Evolutionary conservation across 1,140 invertebrate genomes (phyloP).

Genomic region (Drosophila yakuba): DNA sequence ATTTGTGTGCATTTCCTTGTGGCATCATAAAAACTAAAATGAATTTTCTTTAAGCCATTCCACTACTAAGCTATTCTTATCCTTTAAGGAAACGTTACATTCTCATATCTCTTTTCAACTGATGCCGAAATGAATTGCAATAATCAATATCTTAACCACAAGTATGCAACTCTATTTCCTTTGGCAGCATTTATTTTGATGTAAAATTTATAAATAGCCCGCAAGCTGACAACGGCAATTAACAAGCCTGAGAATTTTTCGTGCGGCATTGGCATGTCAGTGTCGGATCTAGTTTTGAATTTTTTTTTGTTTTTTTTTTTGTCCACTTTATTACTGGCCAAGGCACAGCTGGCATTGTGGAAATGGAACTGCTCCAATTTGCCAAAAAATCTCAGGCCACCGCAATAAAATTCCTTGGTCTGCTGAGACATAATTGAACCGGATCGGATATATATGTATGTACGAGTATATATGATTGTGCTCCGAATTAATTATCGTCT

Average conservation of each 20-base stretch:
- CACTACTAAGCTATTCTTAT: not conserved
- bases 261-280: slow-evolving; percentile 69
- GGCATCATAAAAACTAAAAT: no score
- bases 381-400: slow-evolving; percentile 64
- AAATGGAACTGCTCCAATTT: slow-evolving; percentile 80
- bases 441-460: slow-evolving; percentile 42
- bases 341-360: slow-evolving; percentile 53
- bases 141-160: slow-evolving; percentile 50
- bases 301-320: not conserved
- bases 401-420: slow-evolving; percentile 63
- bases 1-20: no score
- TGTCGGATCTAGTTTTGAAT: slow-evolving; percentile 35
- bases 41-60: no score
- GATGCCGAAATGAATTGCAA: not conserved
- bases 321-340: slow-evolving; percentile 4
- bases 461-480: slow-evolving; percentile 33
- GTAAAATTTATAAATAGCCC: slow-evolving; percentile 71
- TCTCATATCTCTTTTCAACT: slow-evolving; percentile 3
- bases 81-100: no score
- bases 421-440: slow-evolving; percentile 69
- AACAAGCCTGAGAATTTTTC: slow-evolving; percentile 77
- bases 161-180: slow-evolving; percentile 46
- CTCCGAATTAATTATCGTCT: slow-evolving; percentile 77
- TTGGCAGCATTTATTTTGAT: slow-evolving; percentile 43
- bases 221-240: slow-evolving; percentile 78